Conservation (phyloP, 2,113 vertebrate genomes). For the Plestiodon gilberti region DNA sequence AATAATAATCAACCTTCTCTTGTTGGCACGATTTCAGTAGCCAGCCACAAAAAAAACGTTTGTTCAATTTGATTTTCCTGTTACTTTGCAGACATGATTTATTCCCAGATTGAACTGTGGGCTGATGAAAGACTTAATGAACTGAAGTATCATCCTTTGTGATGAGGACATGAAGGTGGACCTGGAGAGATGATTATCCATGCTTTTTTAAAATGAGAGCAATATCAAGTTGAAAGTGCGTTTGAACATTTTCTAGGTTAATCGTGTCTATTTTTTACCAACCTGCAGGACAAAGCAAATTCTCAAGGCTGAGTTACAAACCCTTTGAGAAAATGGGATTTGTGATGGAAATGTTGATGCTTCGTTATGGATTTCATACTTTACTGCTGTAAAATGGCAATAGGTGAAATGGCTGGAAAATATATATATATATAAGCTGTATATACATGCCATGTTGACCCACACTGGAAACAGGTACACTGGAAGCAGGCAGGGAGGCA, state of each 20-base stretch:
- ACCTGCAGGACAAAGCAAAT: not conserved
- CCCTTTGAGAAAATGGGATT: slow-evolving; percentile 33
- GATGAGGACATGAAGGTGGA: not conserved
- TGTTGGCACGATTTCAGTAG: too few relatives aligned
- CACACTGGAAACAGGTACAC: not conserved
- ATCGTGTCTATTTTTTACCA: not conserved
- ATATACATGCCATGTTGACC: not conserved
- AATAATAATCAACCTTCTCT: too few relatives aligned
- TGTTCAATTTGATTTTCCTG: too few relatives aligned
- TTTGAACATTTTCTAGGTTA: not conserved
- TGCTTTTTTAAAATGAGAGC: not conserved
- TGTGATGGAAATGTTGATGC: slow-evolving; percentile 35
- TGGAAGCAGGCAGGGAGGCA: not conserved
- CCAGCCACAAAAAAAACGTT: too few relatives aligned
- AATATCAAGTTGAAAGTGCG: not conserved
- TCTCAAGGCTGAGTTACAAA: not conserved
- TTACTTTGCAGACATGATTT: too few relatives aligned
- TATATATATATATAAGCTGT: not conserved
- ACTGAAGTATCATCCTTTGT: not conserved
- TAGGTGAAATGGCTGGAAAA: slow-evolving; percentile 46
- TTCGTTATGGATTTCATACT: slow-evolving; percentile 49
- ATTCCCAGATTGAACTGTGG: not conserved
- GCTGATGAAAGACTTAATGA: not conserved
- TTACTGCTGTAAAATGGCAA: slow-evolving; percentile 42
- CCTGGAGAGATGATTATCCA: not conserved